A percentile compares a stretch with the other conserved stretches of the same genome.
phyloP scores from a whole-genome alignment of 2,888 invertebrate species.

The Scotopteryx bipunctaria region DNA sequence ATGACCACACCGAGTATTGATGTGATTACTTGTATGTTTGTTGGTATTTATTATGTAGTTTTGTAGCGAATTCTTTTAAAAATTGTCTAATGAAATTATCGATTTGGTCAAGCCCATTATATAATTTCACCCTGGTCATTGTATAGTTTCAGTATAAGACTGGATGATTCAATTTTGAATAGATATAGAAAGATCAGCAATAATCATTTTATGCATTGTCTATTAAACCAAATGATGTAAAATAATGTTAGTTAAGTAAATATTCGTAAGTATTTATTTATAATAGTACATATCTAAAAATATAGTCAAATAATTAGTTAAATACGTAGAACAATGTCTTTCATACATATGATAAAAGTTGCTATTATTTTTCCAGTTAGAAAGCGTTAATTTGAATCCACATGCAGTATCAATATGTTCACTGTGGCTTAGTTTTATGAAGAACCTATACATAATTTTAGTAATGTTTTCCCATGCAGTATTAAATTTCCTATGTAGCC shows the following conservation, averaged over 20 bases:
- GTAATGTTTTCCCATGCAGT: conserved; percentile 3
- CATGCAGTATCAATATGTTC: not conserved
- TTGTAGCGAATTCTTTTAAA: not conserved
- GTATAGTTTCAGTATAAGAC: conserved; percentile 44
- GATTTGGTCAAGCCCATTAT: conserved; percentile 44
- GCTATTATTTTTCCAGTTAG: conserved; percentile 10
- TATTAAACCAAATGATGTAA: conserved; percentile 47
- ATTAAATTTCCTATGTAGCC: conserved; percentile 7
- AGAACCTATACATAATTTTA: conserved; percentile 13
- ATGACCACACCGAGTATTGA: conserved; percentile 3
- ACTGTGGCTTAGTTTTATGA: not conserved
- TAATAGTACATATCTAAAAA: conserved; percentile 31
- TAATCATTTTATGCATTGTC: conserved; percentile 43
- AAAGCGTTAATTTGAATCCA: not conserved
- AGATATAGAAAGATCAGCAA: conserved; percentile 40
- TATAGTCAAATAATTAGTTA: conserved; percentile 23
- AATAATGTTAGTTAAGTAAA: conserved; percentile 35
- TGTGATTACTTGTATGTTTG: too few relatives aligned
- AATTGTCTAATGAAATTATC: not conserved
- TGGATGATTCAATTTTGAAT: conserved; percentile 41
- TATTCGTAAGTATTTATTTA: conserved; percentile 33
- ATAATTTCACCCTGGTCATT: conserved; percentile 30
- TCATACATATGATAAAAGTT: conserved; percentile 8
- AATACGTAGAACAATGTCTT: conserved; percentile 15
- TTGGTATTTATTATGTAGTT: not conserved